Evolutionary conservation across 2,113 vertebrate genomes (phyloP).

Genomic region (Hoplias malabaricus): DNA sequence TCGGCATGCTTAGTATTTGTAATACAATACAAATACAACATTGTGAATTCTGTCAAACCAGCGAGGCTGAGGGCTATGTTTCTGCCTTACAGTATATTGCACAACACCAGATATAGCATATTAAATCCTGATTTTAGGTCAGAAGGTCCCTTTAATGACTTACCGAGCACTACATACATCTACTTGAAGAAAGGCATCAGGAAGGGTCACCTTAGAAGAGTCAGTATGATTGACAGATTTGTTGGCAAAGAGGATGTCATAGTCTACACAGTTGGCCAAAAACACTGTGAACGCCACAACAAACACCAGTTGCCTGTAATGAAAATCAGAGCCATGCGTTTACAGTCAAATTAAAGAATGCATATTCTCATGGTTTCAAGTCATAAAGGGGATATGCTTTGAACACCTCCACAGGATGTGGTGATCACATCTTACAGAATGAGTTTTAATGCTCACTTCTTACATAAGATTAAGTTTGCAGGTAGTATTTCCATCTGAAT

Average conservation of each 20-base stretch:
- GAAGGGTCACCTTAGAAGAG: conserved; percentile 91
- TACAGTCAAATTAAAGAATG: neutral
- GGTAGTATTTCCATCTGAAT: neutral
- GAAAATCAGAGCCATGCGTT: neutral
- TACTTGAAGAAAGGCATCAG: conserved; percentile 89
- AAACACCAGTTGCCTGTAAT: conserved; percentile 91
- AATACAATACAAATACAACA: too few species aligned
- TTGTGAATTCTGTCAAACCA: too few species aligned
- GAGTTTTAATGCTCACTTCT: neutral
- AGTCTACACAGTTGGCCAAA: conserved; percentile 96
- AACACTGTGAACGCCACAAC: conserved; percentile 97
- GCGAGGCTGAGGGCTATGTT: too few species aligned
- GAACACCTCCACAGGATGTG: neutral
- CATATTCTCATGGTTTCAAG: neutral
- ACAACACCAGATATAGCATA: too few species aligned
- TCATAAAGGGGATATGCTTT: conserved; percentile 1
- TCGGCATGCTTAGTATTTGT: too few species aligned
- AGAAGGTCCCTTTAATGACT: too few species aligned
- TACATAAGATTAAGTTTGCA: neutral
- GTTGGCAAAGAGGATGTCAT: conserved; percentile 98
- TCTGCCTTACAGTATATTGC: too few species aligned
- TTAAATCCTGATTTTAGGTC: too few species aligned
- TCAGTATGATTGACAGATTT: conserved; percentile 95
- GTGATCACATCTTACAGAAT: neutral
- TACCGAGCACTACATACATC: conserved; percentile 89